A percentile compares a stretch with the other conserved stretches of the same genome.
Conservation (phyloP, 2,113 vertebrate species). For the Hystrix brachyura region DNA sequence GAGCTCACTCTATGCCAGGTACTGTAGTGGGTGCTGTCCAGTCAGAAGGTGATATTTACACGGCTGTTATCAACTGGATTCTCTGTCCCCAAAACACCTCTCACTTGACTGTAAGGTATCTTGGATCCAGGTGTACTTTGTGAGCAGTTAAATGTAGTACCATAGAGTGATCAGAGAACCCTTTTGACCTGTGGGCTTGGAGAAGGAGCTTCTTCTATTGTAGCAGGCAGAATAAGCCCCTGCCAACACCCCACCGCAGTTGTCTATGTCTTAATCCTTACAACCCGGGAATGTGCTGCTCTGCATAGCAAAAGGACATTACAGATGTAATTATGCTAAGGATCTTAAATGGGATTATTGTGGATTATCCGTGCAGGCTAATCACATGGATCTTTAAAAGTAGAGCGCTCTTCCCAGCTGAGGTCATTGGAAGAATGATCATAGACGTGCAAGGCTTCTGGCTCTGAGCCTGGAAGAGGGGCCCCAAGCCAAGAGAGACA, state of each 20-base stretch:
- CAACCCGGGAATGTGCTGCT: accelerated
- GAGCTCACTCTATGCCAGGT: background rate
- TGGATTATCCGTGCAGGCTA: background rate
- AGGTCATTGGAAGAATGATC: background rate
- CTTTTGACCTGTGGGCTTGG: background rate
- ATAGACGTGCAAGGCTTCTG: accelerated
- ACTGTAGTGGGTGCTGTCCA: background rate
- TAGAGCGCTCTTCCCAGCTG: background rate
- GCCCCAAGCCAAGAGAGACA: background rate
- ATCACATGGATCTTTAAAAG: background rate
- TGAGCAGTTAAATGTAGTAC: constrained; percentile 74
- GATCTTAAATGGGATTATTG: background rate
- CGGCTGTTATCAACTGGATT: constrained; percentile 14
- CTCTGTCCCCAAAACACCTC: constrained; percentile 52
- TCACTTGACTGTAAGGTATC: background rate
- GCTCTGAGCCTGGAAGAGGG: background rate
- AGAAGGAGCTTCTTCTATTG: background rate
- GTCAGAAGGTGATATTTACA: too few species aligned
- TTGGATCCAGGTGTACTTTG: constrained; percentile 52
- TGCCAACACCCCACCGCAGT: accelerated
- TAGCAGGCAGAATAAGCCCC: too few species aligned
- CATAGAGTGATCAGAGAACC: constrained; percentile 61
- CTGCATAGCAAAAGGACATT: background rate
- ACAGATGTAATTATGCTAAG: background rate
- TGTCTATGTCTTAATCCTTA: accelerated